These are phyloP conservation scores for Penaeus vannamei DNA, from an alignment of 1,140 invertebrate genomes.

Conservation along the genomic window DNA sequence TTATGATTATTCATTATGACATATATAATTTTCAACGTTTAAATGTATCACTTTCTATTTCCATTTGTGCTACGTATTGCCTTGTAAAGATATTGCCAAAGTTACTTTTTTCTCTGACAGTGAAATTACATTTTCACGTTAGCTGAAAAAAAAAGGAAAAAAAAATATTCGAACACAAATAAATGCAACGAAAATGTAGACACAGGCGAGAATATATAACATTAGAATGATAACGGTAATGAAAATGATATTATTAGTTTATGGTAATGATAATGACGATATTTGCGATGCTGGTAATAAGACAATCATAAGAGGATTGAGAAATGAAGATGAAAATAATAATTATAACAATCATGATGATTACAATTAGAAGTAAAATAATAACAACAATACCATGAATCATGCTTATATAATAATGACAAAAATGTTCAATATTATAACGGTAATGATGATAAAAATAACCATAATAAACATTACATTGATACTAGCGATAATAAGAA, in stretches of 20 bases:
- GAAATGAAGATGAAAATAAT: not conserved
- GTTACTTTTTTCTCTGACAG: not conserved
- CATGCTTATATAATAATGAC: not conserved
- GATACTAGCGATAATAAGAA: constrained; percentile 2
- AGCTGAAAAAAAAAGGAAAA: too few species aligned
- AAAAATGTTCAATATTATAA: not conserved
- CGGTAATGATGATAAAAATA: too few species aligned
- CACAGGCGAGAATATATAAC: not conserved
- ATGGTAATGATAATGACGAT: not conserved
- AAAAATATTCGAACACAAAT: not conserved
- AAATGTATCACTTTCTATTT: not conserved
- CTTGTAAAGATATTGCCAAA: too few species aligned
- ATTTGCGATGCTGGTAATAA: not conserved
- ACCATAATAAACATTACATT: too few species aligned
- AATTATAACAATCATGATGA: not conserved
- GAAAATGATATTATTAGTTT: not conserved
- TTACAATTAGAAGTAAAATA: too few species aligned
- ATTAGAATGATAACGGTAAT: not conserved
- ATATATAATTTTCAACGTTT: not conserved
- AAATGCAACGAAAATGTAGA: not conserved
- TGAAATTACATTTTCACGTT: not conserved
- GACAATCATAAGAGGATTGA: too few species aligned
- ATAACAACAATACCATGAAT: not conserved
- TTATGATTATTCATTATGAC: not conserved
- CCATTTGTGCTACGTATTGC: not conserved